Evolutionary conservation across 2,888 invertebrate genomes (phyloP), one percentile per base, ranked within the genome.

Genomic region (Prenolepis imparis): DNA sequence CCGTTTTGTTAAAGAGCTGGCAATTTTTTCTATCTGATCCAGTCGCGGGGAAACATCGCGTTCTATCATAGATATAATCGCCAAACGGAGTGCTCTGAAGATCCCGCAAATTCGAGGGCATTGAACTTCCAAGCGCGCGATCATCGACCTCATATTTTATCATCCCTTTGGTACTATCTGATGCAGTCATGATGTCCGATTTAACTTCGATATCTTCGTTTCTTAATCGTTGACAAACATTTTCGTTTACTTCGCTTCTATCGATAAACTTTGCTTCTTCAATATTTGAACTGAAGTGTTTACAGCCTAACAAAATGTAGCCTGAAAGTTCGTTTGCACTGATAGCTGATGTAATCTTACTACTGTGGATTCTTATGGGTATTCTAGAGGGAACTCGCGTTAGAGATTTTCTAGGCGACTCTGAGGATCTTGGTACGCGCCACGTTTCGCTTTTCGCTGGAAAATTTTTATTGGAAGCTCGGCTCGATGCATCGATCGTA

Each of bases 341-440:
- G n/a, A n/a, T n/a, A n/a, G n/a, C 15, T 9, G 39, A 12, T 11
- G 9, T 68, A 32, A 5, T 66, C 8, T 39, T 83, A 5, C n/a
- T 11, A 9, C 21, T 66, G 6, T 80, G n/a, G 0, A 87, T 63
- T n/a, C 70, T 87, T 11, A 88, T 63, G 0, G 88, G 88, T 73
- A 88, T 88, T 55, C n/a, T 83, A 4, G 89, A 87, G 12, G 61
- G 75, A 11, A 4, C 39, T 8, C 68, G 59, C 44, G 36, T 41
- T 18, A 18, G 48, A 9, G 67, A 15, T 39, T 64, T 66, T 18
- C 24, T 15, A 44, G 73, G 57, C 6, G 55, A 78, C 1, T 52
- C 72, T 8, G 57, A 24, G 0, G 39, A 41, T 12, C 18, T 63
- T 15, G 66, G 8, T 8, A 21, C 59, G 18, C 36, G 59, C 15